phyloP scores from a whole-genome alignment of 2,888 invertebrate species.

The Idaea aversata region DNA sequence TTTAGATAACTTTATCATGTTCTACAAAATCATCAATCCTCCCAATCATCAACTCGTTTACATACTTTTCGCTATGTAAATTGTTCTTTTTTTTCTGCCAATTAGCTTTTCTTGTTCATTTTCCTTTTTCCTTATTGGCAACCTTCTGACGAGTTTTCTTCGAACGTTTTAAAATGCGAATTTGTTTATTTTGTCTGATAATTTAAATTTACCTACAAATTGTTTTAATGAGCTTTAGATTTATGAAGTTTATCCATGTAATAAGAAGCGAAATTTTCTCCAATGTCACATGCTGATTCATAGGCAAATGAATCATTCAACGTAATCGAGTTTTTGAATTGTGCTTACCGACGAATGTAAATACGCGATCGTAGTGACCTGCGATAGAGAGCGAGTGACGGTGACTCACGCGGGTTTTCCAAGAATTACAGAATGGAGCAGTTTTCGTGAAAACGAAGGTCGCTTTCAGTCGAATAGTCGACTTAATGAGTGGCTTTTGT shows the following conservation, averaged over 20 bases:
- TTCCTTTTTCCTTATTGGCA: conserved; percentile 42
- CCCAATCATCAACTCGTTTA: neutral
- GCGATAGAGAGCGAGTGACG: conserved; percentile 64
- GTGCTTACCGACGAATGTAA: conserved; percentile 70
- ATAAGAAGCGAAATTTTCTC: conserved; percentile 51
- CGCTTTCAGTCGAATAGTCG: conserved; percentile 43
- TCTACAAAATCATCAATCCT: neutral
- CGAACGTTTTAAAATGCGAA: neutral
- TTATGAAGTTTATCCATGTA: conserved; percentile 20
- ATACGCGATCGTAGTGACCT: conserved; percentile 73
- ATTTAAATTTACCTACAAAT: neutral
- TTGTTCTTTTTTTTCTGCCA: conserved; percentile 19
- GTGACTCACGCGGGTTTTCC: conserved; percentile 79
- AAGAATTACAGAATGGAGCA: conserved; percentile 63
- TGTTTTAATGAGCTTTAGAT: neutral
- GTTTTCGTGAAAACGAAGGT: conserved; percentile 77
- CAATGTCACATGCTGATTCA: conserved; percentile 69
- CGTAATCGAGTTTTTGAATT: conserved; percentile 78
- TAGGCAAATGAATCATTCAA: conserved; percentile 71
- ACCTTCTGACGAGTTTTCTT: conserved; percentile 35
- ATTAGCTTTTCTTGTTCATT: conserved; percentile 49
- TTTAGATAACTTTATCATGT: conserved; percentile 52
- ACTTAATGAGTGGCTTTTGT: conserved; percentile 45
- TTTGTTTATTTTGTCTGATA: neutral
- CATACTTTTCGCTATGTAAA: neutral